Base-by-base conservation (phyloP, 2,888 invertebrate species). In the Strigamia transsilvanica region DNA sequence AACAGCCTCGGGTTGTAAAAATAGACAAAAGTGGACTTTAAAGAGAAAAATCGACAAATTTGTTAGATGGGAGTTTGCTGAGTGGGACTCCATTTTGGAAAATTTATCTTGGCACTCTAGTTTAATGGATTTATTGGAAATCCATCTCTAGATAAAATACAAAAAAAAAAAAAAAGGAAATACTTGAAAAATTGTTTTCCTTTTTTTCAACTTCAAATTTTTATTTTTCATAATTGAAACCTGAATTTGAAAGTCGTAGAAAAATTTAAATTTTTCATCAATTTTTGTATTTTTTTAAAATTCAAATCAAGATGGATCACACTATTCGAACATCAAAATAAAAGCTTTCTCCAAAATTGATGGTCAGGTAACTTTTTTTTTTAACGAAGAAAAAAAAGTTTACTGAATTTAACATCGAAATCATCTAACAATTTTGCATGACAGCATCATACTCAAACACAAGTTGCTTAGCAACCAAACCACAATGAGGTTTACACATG, bases 121-220 rank as follows among this genome's bases (percentile, higher is more conserved):
- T 23, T 15, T 66, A 66, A 66, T 66, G 61, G 61, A 66, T 66
- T 66, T 66, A 66, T 66, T 66, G 61, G 61, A 66, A 66, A 66
- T 66, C 61, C 61, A 66, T 66, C 61, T 66, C 23, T 21, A 66
- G 21, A 66, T 21, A 66, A 4, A 61, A 61, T 34, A 61, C 15
- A 61, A 61, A 46, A 46, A 46, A 46, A 46, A 27, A 27, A 27
- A 46, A 46, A 46, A 46, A 46, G 3, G 3, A 27, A 27, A 27
- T 27, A 5, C 46, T 46, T 6, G 10, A 38, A 46, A 46, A 46
- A 46, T 46, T 46, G 46, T 66, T 66, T 21, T 23, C 23, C 12
- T 66, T 23, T 66, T 66, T 66, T 13, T 51, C 12, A 3, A 21
- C 21, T 18, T 66, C 18, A 21, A 66, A 23, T 66, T 66, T 46